phyloP scores from a whole-genome alignment of 2,888 invertebrate species.

The Lypha dubia region DNA sequence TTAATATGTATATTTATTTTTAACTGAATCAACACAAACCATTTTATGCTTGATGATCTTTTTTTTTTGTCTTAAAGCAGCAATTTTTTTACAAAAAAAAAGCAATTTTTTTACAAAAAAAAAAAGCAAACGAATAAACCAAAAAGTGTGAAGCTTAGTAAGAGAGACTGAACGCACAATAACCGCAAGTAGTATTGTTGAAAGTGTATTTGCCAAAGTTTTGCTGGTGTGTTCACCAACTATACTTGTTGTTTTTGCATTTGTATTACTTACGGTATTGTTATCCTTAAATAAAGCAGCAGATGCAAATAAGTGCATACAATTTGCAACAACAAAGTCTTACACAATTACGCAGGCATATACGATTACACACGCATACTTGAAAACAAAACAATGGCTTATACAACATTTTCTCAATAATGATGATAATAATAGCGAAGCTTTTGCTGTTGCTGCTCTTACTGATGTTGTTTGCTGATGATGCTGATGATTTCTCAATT shows the following conservation, averaged over 20 bases:
- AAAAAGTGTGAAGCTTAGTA: no score
- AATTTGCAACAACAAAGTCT: background rate
- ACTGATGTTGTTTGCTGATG: constrained; percentile 1
- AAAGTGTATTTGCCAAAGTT: constrained; percentile 40
- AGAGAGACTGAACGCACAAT: no score
- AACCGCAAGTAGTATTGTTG: background rate
- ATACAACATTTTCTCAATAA: constrained; percentile 15
- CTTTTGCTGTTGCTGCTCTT: background rate
- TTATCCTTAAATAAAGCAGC: constrained; percentile 42
- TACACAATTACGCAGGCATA: no score
- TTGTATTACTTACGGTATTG: constrained; percentile 21
- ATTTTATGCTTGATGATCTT: no score
- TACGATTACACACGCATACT: background rate
- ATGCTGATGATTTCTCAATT: constrained; percentile 43
- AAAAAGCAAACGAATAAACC: no score
- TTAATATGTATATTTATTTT: no score
- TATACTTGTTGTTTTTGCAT: constrained; percentile 11
- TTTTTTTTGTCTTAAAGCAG: no score
- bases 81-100: no score
- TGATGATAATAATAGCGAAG: constrained; percentile 6
- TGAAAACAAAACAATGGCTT: constrained; percentile 16
- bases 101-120: no score
- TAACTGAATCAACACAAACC: no score
- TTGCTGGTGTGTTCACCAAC: background rate
- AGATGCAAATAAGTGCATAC: constrained; percentile 50